These are phyloP conservation scores for Apocheima hispidaria DNA, from an alignment of 2,888 invertebrate genomes.

Conservation along the genomic window DNA sequence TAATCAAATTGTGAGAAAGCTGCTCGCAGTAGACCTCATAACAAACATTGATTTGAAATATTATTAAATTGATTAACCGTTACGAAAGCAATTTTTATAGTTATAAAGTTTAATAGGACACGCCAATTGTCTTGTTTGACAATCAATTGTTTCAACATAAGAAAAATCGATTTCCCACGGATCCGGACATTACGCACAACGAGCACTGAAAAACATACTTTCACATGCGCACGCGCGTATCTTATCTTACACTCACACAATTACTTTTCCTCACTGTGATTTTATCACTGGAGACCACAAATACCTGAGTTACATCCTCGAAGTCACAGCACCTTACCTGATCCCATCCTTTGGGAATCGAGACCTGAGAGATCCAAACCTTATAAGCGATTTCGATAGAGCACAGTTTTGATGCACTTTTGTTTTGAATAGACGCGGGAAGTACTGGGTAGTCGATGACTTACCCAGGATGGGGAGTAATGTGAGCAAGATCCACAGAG, in stretches of 20 bases:
- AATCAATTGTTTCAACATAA: slow-evolving; percentile 39
- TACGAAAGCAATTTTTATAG: neutral
- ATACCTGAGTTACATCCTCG: slow-evolving; percentile 10
- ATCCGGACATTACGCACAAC: slow-evolving; percentile 65
- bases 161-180: slow-evolving; percentile 59
- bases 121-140: slow-evolving; percentile 2
- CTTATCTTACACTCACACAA: slow-evolving; percentile 53
- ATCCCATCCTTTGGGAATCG: no score
- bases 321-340: slow-evolving; percentile 29
- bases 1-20: neutral
- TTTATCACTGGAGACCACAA: slow-evolving; percentile 20
- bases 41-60: neutral
- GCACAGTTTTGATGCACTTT: slow-evolving; percentile 50
- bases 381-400: slow-evolving; percentile 54
- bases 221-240: slow-evolving; percentile 57
- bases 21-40: neutral
- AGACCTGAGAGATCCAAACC: slow-evolving; percentile 8
- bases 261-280: slow-evolving; percentile 51
- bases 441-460: slow-evolving; percentile 51
- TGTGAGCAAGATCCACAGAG: slow-evolving; percentile 79
- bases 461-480: slow-evolving; percentile 84
- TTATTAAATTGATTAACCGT: slow-evolving; percentile 2
- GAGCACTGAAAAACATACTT: slow-evolving; percentile 54
- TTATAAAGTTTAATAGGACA: neutral
- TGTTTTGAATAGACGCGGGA: slow-evolving; percentile 43